A percentile compares a stretch with the other conserved stretches of the same genome.
phyloP scores from a whole-genome alignment of 1,140 invertebrate genomes.

The Phthorimaea operculella region DNA sequence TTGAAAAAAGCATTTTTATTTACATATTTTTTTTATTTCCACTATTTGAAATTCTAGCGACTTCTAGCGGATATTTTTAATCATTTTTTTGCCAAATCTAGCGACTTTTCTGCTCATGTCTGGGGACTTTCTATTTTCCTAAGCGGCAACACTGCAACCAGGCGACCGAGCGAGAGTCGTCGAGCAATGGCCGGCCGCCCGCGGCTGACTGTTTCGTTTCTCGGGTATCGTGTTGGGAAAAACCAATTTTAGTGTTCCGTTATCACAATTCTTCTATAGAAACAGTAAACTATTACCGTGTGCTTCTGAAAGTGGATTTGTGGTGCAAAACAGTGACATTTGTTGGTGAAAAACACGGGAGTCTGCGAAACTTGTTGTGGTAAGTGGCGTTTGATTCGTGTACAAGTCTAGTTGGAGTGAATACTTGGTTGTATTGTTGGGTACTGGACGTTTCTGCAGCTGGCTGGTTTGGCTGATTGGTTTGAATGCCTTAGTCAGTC shows the following conservation, averaged over 20 bases:
- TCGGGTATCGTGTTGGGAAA: conserved; percentile 17
- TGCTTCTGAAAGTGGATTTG: conserved; percentile 21
- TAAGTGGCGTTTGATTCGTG: conserved; percentile 28
- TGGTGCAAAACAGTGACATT: conserved; percentile 20
- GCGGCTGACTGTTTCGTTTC: conserved; percentile 23
- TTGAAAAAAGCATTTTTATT: no score
- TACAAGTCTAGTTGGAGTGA: neutral
- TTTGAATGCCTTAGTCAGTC: conserved; percentile 4
- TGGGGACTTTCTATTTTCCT: no score
- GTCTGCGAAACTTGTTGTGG: conserved; percentile 46
- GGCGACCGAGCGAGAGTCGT: conserved; percentile 22
- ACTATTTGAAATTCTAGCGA: no score
- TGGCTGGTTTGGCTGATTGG: neutral
- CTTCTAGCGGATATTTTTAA: no score
- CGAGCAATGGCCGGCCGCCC: conserved; percentile 39
- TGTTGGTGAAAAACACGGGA: conserved; percentile 19
- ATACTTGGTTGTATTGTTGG: neutral
- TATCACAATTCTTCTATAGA: neutral
- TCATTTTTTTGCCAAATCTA: no score
- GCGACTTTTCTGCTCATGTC: no score
- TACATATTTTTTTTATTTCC: no score
- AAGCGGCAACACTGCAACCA: no score
- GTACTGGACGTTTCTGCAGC: neutral
- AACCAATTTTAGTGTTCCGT: conserved; percentile 24
- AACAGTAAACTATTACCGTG: conserved; percentile 11